phyloP scores from a whole-genome alignment of 2,888 invertebrate species.

The Carterocephalus palaemon region DNA sequence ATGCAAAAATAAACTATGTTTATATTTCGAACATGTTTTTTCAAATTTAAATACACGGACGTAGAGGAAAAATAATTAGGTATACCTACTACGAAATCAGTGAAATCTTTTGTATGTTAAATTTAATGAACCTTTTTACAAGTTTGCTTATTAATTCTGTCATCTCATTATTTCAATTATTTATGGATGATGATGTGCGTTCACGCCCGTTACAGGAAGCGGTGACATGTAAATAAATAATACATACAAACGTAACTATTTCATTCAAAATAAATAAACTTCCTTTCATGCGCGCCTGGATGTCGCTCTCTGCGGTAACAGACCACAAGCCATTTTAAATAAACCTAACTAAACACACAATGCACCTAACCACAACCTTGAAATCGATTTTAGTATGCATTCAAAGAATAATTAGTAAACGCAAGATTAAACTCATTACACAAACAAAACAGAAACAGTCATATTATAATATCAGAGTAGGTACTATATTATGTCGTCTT shows the following conservation, averaged over 20 bases:
- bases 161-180: too few relatives aligned
- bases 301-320: conserved; percentile 45
- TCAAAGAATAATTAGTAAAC: not conserved
- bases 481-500: too few relatives aligned
- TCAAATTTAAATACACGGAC: too few relatives aligned
- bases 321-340: conserved; percentile 32
- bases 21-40: too few relatives aligned
- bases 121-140: too few relatives aligned
- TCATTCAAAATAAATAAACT: conserved; percentile 45
- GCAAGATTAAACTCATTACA: not conserved
- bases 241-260: conserved; percentile 38
- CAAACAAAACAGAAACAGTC: not conserved
- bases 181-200: too few relatives aligned
- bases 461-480: too few relatives aligned
- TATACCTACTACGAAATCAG: too few relatives aligned
- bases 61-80: too few relatives aligned
- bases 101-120: too few relatives aligned
- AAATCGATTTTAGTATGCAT: not conserved
- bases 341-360: conserved; percentile 1
- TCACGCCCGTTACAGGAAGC: conserved; percentile 67
- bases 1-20: too few relatives aligned
- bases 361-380: not conserved
- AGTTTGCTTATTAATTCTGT: too few relatives aligned
- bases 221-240: conserved; percentile 53
- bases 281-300: conserved; percentile 41